Conservation (phyloP, 2,113 vertebrate genomes). For the Pipra filicauda region DNA sequence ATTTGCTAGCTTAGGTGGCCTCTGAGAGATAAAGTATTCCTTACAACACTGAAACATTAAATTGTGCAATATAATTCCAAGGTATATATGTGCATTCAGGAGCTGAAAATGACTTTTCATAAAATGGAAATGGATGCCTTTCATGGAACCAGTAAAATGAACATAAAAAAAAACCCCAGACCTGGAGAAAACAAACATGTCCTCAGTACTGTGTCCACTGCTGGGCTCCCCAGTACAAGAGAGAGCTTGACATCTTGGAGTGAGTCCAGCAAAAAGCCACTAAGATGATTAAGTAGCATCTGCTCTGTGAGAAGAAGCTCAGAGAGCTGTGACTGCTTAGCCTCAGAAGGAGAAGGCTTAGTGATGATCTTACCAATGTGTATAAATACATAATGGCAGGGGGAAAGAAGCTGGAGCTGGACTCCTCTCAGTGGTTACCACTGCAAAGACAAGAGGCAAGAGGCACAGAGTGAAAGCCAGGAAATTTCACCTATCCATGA, state of each 20-base stretch:
- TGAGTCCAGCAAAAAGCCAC: background rate
- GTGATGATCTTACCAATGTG: background rate
- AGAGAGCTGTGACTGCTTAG: background rate
- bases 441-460: background rate
- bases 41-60: background rate
- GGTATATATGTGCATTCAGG: background rate
- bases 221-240: background rate
- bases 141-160: background rate
- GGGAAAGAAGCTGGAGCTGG: background rate
- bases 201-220: background rate
- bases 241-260: background rate
- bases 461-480: background rate
- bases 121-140: background rate
- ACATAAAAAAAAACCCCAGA: background rate
- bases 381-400: background rate
- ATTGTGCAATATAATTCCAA: background rate
- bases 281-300: slow-evolving; percentile 8
- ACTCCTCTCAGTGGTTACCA: background rate
- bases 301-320: background rate
- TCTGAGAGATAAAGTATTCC: background rate
- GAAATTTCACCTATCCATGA: background rate
- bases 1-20: background rate
- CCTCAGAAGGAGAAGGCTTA: background rate
- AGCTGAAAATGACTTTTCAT: background rate
- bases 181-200: background rate